A percentile compares a stretch with the other conserved stretches of the same genome.
phyloP scores from a whole-genome alignment of 2,888 invertebrate genomes.

The Pteria penguin region DNA sequence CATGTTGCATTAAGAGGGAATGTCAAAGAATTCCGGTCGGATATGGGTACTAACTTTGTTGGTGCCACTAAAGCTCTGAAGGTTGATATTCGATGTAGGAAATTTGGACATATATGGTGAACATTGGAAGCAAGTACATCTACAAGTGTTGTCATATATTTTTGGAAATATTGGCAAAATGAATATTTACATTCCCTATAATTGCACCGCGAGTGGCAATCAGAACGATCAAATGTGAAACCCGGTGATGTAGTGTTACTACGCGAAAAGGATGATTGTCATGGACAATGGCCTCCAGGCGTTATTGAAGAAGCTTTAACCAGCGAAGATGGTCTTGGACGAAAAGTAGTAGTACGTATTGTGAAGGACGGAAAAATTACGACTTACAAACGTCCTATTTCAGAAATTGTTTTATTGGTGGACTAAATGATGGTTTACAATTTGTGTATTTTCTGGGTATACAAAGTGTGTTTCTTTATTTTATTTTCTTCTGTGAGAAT shows the following conservation, averaged over 20 bases:
- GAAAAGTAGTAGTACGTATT: constrained; percentile 9
- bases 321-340: constrained; percentile 15
- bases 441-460: too few species aligned
- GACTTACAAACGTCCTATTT: background rate
- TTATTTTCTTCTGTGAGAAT: too few species aligned
- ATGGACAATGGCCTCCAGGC: constrained; percentile 22
- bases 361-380: background rate
- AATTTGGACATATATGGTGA: constrained; percentile 14
- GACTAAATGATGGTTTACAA: too few species aligned
- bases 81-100: background rate
- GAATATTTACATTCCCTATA: constrained; percentile 31
- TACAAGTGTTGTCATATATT: constrained; percentile 15
- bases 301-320: constrained; percentile 11
- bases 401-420: background rate
- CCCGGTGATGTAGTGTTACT: constrained; percentile 27
- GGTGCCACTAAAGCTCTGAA: background rate
- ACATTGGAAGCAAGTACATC: constrained; percentile 33
- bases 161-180: constrained; percentile 32
- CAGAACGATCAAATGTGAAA: background rate
- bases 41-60: background rate
- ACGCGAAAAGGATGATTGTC: background rate
- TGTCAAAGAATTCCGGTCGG: background rate
- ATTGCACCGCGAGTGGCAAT: constrained; percentile 23
- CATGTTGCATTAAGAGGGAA: background rate
- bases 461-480: too few species aligned